Conservation (phyloP, 2,113 vertebrate species). For the Tauraco erythrolophus region DNA sequence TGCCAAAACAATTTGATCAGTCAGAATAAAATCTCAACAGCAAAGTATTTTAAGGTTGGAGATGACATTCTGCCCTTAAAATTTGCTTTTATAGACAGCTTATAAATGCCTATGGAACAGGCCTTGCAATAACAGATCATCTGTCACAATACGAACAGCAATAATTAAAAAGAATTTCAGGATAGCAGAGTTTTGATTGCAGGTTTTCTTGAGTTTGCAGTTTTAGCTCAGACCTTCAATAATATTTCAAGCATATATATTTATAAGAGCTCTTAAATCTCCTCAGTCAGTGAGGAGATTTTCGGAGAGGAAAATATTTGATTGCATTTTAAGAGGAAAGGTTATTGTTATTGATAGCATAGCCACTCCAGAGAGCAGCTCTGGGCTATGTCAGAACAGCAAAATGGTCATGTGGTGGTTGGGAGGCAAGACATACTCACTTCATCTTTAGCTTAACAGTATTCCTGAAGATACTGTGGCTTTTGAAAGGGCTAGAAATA, state of each 20-base stretch:
- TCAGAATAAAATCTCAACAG: slow-evolving; percentile 17
- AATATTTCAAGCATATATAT: slow-evolving; percentile 23
- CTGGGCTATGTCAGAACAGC: slow-evolving; percentile 14
- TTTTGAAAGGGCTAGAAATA: not conserved
- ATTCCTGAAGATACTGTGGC: not conserved
- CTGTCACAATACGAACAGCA: not conserved
- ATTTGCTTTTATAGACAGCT: slow-evolving; percentile 23
- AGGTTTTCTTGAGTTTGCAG: not conserved
- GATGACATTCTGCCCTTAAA: slow-evolving; percentile 11
- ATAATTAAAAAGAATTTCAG: slow-evolving; percentile 52
- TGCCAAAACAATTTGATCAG: slow-evolving; percentile 30
- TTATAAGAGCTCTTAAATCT: slow-evolving; percentile 29
- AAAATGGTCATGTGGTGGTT: not conserved
- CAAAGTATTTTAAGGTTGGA: not conserved
- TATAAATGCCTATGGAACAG: slow-evolving; percentile 19
- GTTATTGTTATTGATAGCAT: slow-evolving; percentile 28
- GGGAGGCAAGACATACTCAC: not conserved
- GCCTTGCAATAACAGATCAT: not conserved
- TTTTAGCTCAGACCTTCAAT: slow-evolving; percentile 34
- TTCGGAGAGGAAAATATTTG: slow-evolving; percentile 11
- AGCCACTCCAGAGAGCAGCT: not conserved
- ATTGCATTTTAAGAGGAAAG: slow-evolving; percentile 38
- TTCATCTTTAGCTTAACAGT: not conserved
- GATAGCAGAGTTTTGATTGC: not conserved
- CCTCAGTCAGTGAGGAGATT: not conserved